Evolutionary conservation across 2,888 invertebrate genomes (phyloP), one percentile per base, ranked within the genome.

Genomic region (Aromia moschata): DNA sequence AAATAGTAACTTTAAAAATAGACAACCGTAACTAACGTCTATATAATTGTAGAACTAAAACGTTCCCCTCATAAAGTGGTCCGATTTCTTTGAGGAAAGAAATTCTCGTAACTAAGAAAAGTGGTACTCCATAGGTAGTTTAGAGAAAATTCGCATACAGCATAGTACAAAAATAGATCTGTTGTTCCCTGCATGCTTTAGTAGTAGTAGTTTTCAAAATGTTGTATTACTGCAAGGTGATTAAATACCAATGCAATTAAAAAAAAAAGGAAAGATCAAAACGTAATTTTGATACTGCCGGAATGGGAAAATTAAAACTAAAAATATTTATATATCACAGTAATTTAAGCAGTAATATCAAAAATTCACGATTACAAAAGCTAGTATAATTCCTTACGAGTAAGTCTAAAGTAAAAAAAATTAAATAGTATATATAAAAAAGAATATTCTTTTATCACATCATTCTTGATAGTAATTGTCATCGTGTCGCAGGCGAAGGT

Each of bases 311-410:
- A 55, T 51, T 56, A 51, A 52, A 62, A 60, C 58, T 58, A 58
- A 58, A n/a, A 49, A 62, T 65, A 63, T 65, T 63, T 59, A 66
- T n/a, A n/a, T 67, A 67, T 67, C 67, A 67, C 67, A 67, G 67
- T 65, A 65, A 62, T 66, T 58, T 60, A 65, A 63, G 65, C 64
- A 62, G 58, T 64, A 58, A 58, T 57, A 52, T 47, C 31, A 52
- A n/a, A n/a, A 58, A 55, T 57, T 56, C 55, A 54, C 53, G 46
- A 47, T 58, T 56, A 58, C 45, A 53, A 44, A 57, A 56, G 56
- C 53, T 56, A 49, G 17, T 30, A 47, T 46, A 15, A 14, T 12
- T 49, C 41, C n/a, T 14, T 41, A 33, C 16, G n/a, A n/a, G n/a
- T 31, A 49, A 36, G 49, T 40, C 36, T 44, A 57, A 41, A 41